Conservation (phyloP, 2,113 vertebrate genomes). For the Mungos mungo region DNA sequence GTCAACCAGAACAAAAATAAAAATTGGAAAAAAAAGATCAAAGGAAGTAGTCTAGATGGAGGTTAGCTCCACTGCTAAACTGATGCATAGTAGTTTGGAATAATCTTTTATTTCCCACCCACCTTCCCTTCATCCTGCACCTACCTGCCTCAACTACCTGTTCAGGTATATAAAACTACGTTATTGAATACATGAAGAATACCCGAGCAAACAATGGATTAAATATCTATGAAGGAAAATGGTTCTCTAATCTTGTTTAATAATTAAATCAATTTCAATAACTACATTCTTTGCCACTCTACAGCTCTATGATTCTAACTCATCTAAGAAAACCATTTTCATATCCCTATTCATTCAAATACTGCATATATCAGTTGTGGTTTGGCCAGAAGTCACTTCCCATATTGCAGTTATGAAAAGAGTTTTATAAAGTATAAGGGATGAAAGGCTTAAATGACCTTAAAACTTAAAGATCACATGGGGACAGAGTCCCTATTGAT, state of each 20-base stretch:
- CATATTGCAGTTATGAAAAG: background rate
- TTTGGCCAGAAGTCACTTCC: background rate
- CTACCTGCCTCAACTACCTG: background rate
- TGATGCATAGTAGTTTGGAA: background rate
- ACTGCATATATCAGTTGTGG: background rate
- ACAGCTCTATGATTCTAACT: background rate
- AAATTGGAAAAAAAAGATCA: background rate
- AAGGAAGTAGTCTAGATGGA: background rate
- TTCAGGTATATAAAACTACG: background rate
- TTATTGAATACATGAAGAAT: background rate
- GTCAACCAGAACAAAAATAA: background rate
- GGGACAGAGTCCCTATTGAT: background rate
- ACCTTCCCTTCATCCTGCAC: background rate
- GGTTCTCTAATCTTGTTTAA: background rate
- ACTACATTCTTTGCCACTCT: background rate
- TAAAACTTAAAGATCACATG: background rate
- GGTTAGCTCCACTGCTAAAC: background rate
- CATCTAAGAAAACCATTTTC: background rate
- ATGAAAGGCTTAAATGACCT: background rate
- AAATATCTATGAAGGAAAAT: background rate
- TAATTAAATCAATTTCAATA: background rate
- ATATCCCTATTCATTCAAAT: background rate
- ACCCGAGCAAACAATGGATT: background rate
- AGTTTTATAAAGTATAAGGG: background rate
- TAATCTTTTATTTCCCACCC: background rate